Evolutionary conservation across 2,888 invertebrate genomes (phyloP).

Genomic region (Clanis bilineata): DNA sequence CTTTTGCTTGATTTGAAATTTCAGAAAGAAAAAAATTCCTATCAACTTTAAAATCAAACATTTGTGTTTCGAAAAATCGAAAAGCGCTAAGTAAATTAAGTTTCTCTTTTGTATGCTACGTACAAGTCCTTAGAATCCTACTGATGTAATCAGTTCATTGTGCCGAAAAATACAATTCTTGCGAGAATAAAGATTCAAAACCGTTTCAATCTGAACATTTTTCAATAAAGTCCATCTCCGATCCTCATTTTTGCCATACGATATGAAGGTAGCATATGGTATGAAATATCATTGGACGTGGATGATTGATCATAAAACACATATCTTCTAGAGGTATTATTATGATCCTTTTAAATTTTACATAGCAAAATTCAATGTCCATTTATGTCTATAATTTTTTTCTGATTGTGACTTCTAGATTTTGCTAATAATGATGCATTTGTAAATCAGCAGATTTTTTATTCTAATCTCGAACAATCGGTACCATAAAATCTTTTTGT

Average conservation of each 20-base stretch:
- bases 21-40: too few relatives aligned
- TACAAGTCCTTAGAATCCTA: not conserved
- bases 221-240: too few relatives aligned
- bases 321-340: not conserved
- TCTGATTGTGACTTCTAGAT: not conserved
- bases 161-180: not conserved
- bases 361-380: too few relatives aligned
- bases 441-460: slow-evolving; percentile 24
- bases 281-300: not conserved
- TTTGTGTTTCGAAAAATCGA: too few relatives aligned
- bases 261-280: not conserved
- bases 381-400: too few relatives aligned
- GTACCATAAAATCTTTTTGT: slow-evolving; percentile 58
- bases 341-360: not conserved
- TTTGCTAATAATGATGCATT: not conserved
- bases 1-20: too few relatives aligned
- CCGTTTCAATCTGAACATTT: not conserved
- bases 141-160: not conserved
- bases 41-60: too few relatives aligned
- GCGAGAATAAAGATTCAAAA: not conserved
- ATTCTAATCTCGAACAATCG: slow-evolving; percentile 48
- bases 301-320: not conserved
- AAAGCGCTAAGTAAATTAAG: too few relatives aligned
- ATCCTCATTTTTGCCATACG: not conserved
- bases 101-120: too few relatives aligned